phyloP scores from a whole-genome alignment of 2,797 vertebrate genomes.

The Streptopelia turtur region DNA sequence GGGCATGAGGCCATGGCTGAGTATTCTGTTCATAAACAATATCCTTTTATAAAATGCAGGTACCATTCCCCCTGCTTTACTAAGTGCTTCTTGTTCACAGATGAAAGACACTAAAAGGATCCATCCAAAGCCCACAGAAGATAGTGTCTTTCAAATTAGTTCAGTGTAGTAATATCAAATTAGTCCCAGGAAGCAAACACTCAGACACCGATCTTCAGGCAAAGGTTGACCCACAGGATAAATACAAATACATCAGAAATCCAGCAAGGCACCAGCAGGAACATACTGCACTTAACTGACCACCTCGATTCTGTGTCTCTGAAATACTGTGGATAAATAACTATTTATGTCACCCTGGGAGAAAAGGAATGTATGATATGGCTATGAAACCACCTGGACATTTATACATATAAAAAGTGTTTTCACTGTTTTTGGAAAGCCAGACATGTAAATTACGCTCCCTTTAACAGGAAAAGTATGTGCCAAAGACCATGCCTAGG shows the following conservation, averaged over 20 bases:
- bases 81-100: background rate
- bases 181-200: background rate
- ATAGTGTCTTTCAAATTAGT: background rate
- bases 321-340: conserved; percentile 57
- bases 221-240: background rate
- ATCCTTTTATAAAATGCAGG: conserved; percentile 8
- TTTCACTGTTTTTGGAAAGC: conserved; percentile 63
- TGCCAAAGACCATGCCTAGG: conserved; percentile 62
- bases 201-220: background rate
- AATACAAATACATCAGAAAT: background rate
- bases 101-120: background rate
- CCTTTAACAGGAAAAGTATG: conserved; percentile 40
- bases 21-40: background rate
- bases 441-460: conserved; percentile 67
- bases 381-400: conserved; percentile 63
- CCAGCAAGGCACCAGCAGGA: background rate
- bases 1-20: background rate
- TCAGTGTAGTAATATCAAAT: background rate
- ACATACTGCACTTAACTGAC: conserved; percentile 30
- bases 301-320: conserved; percentile 31
- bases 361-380: conserved; percentile 68
- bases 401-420: conserved; percentile 62
- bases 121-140: background rate
- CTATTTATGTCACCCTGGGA: conserved; percentile 57
- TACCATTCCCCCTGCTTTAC: background rate